Evolutionary conservation across 2,888 invertebrate genomes (phyloP).

Genomic region (Panopea generosa): DNA sequence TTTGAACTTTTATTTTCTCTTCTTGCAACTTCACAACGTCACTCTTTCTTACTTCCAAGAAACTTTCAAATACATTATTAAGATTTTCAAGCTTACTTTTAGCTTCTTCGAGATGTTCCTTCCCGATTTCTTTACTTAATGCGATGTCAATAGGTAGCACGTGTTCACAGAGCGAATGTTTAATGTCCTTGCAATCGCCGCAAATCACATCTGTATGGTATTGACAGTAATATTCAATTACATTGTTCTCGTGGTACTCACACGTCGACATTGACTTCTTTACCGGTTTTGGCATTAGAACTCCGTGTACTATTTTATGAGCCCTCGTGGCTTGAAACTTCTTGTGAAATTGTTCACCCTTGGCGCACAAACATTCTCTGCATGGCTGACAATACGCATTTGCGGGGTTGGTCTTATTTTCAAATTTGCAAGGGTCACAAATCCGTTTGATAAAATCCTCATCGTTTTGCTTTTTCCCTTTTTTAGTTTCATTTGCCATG

Average conservation of each 20-base stretch:
- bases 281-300: constrained; percentile 56
- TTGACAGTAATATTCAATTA: constrained; percentile 47
- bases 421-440: constrained; percentile 55
- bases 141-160: constrained; percentile 40
- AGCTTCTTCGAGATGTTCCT: constrained; percentile 33
- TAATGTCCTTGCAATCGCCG: constrained; percentile 40
- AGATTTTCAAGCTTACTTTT: constrained; percentile 11
- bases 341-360: constrained; percentile 49
- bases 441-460: constrained; percentile 1
- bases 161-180: constrained; percentile 36
- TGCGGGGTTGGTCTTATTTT: constrained; percentile 36
- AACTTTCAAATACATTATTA: constrained; percentile 36
- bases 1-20: constrained; percentile 31
- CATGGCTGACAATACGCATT: constrained; percentile 46
- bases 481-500: no score
- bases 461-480: no score
- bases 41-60: constrained; percentile 28
- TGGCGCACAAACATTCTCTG: constrained; percentile 47
- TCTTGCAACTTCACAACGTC: constrained; percentile 34
- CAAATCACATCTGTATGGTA: constrained; percentile 52
- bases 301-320: constrained; percentile 52
- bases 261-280: constrained; percentile 45
- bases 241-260: constrained; percentile 43
- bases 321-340: constrained; percentile 49
- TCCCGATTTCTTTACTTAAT: constrained; percentile 42